Percentiles rank a stretch among this genome's conserved stretches.
Conservation (phyloP, 64 coral and sea anemone species). For the Pocillopora damicornis region DNA sequence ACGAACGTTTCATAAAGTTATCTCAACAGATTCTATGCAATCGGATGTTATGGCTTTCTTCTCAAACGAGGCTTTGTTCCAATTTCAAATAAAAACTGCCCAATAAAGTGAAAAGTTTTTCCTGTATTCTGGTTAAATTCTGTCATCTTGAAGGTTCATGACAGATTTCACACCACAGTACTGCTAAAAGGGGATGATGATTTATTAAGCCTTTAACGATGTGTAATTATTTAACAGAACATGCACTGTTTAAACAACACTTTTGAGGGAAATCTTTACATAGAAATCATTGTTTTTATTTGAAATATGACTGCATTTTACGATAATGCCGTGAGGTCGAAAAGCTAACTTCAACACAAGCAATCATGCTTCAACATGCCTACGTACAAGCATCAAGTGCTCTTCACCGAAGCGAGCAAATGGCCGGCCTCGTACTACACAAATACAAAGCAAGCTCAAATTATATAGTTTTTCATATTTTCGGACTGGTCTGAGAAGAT, state of each 20-base stretch:
- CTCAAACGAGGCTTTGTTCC: not conserved
- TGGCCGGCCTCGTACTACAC: not conserved
- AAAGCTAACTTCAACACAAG: not conserved
- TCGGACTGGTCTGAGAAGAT: not conserved
- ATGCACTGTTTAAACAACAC: constrained; percentile 28
- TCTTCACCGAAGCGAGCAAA: not conserved
- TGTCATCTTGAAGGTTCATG: not conserved
- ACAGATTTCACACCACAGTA: constrained; percentile 1
- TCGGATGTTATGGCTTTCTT: not conserved
- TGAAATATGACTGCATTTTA: not conserved
- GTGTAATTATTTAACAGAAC: constrained; percentile 26
- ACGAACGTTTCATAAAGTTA: not conserved
- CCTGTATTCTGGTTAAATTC: not conserved
- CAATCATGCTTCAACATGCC: not conserved
- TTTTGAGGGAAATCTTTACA: constrained; percentile 1
- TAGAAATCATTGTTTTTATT: constrained; percentile 2
- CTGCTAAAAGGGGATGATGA: constrained; percentile 26
- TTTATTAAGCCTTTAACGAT: constrained; percentile 42
- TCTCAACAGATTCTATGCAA: not conserved
- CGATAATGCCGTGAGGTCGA: not conserved
- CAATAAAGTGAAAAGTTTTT: not conserved
- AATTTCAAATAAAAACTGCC: not conserved
- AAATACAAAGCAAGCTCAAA: not conserved
- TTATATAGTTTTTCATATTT: not conserved
- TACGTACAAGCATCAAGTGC: not conserved